A percentile compares a stretch with the other conserved stretches of the same genome.
phyloP scores from a whole-genome alignment of 1,140 invertebrate genomes.

The Dendrolimus punctatus region DNA sequence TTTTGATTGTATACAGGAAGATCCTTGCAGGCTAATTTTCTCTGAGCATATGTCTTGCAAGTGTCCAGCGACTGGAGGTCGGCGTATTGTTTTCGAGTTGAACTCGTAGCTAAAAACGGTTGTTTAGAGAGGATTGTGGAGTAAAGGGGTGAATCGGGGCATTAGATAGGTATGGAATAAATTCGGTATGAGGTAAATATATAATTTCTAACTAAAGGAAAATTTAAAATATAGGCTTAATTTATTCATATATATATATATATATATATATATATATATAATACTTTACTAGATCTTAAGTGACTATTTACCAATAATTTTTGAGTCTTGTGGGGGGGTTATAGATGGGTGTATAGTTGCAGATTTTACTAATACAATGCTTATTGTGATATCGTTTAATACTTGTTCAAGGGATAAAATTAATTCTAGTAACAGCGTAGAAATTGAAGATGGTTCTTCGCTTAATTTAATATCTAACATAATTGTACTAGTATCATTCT shows the following conservation, averaged over 20 bases:
- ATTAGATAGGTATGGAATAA: slow-evolving; percentile 23
- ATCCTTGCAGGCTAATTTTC: slow-evolving; percentile 17
- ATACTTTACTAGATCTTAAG: no score
- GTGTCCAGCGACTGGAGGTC: slow-evolving; percentile 16
- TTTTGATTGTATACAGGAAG: slow-evolving; percentile 17
- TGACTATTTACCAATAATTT: no score
- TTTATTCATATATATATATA: slow-evolving; percentile 15
- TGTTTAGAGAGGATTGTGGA: slow-evolving; percentile 27
- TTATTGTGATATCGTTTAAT: no score
- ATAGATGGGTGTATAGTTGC: no score
- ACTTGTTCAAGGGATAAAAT: no score
- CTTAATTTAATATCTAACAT: no score
- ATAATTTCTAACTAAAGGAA: slow-evolving; percentile 20
- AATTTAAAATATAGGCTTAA: slow-evolving; percentile 25
- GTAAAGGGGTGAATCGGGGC: slow-evolving; percentile 18
- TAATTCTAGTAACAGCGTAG: no score
- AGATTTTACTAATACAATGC: no score
- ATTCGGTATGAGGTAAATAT: slow-evolving; percentile 19
- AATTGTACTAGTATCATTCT: no score
- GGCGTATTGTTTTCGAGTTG: slow-evolving; percentile 19
- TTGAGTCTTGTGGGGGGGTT: no score
- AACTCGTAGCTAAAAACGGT: slow-evolving; percentile 22
- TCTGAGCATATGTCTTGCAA: slow-evolving; percentile 16
- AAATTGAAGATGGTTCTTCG: no score
- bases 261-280: slow-evolving; percentile 15